Evolutionary conservation across 2,113 vertebrate genomes (phyloP).

Genomic region (Nanorana parkeri): DNA sequence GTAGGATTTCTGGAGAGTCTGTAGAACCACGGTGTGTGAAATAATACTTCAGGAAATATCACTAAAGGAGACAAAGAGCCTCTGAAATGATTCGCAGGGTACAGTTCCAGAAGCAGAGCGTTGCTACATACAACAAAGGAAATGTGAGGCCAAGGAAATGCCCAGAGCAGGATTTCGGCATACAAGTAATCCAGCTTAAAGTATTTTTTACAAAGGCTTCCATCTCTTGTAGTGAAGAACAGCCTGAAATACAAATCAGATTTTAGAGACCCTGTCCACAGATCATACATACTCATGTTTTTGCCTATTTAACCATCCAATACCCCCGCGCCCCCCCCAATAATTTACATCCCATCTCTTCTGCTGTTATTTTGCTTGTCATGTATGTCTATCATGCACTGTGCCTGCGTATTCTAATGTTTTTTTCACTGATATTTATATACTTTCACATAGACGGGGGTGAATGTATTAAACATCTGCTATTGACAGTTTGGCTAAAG

Average conservation of each 20-base stretch:
- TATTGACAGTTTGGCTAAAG: no score
- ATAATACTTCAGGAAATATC: neutral
- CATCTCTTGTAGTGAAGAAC: neutral
- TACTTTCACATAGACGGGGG: no score
- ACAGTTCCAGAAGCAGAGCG: neutral
- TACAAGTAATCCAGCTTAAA: slow-evolving; percentile 30
- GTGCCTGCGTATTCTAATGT: no score
- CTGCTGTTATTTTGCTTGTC: no score
- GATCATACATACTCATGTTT: neutral
- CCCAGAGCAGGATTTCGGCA: slow-evolving; percentile 24
- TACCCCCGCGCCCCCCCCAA: no score
- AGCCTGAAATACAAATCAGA: neutral
- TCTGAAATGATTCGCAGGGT: slow-evolving; percentile 13
- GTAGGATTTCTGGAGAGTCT: neutral
- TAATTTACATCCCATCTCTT: no score
- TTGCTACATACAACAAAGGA: slow-evolving; percentile 28
- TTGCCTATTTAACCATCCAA: no score
- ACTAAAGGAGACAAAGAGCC: slow-evolving; percentile 5
- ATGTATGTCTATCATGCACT: no score
- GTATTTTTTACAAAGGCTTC: slow-evolving; percentile 4
- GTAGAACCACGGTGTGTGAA: neutral
- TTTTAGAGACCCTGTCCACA: neutral
- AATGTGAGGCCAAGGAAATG: slow-evolving; percentile 2
- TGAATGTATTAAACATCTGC: no score
- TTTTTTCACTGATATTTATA: no score